Base-by-base conservation (phyloP, 2,888 invertebrate genomes). In the Tachystola acroxantha region DNA sequence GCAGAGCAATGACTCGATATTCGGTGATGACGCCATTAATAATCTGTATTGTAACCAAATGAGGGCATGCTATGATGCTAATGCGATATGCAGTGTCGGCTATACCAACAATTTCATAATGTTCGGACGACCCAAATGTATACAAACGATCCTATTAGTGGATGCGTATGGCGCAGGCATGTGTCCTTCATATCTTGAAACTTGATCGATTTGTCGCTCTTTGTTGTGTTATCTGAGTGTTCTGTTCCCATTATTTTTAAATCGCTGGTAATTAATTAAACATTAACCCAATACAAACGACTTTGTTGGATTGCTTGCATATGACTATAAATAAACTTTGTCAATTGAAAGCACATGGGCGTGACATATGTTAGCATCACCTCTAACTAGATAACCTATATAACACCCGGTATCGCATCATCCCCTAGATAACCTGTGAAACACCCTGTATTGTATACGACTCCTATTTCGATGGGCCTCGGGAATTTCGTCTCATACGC, bases 11-110 rank as follows among this genome's bases (percentile, higher is more conserved):
- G 37, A 42, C 46, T 45, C 37, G 40, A 42, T 40, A 48, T 49
- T 50, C 53, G 45, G 43, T 39, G 46, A 43, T 33, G 36, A 42
- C 41, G 31, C 42, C 42, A 38, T 32, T 39, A 35, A 41, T 48
- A 47, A 48, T 42, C 39, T 46, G 47, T 50, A 60, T 58, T 61
- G 52, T 55, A 54, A 50, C 53, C 51, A 59, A 66, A 65, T 61
- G 53, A 58, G 54, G 54, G 46, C 43, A 53, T 29, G 54, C 47
- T 43, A 53, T 29, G 41, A 43, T 49, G 45, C 45, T 55, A 44
- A 47, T 51, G 42, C 34, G 40, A n/a, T 32, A 13, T 13, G 16
- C 34, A 14, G 26, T 10, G 32, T 26, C 22, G 34, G 19, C 4
- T 32, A 13, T 14, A 31, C 32, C 39, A 26, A 25, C 37, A 28